Conservation (phyloP, 2,797 vertebrate species). For the Poeciliopsis infans region DNA sequence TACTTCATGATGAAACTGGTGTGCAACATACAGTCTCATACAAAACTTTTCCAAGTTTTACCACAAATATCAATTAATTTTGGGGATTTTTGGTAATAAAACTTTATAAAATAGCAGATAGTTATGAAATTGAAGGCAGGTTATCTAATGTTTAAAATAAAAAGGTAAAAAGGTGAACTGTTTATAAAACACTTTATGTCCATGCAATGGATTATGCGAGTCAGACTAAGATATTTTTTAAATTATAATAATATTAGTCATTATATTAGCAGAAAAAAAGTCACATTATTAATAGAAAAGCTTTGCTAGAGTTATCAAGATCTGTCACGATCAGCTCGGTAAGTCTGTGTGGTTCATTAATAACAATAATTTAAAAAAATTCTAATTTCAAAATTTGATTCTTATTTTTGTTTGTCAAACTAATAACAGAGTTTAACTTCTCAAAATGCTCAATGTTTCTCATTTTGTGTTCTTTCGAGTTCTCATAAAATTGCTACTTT, state of each 20-base stretch:
- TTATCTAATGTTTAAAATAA: not conserved
- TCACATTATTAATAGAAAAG: not conserved
- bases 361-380: too few relatives aligned
- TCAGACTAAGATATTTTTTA: too few relatives aligned
- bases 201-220: too few relatives aligned
- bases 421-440: not conserved
- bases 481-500: not conserved
- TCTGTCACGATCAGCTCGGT: not conserved
- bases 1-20: slow-evolving; percentile 31
- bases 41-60: not conserved
- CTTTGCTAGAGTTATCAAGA: not conserved
- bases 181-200: too few relatives aligned
- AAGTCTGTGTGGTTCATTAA: not conserved
- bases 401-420: not conserved
- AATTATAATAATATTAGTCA: too few relatives aligned
- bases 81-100: not conserved
- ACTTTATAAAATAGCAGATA: not conserved
- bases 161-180: too few relatives aligned
- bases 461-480: not conserved
- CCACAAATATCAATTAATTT: not conserved
- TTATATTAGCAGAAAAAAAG: not conserved
- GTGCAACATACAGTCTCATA: not conserved
- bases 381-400: not conserved
- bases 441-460: too few relatives aligned
- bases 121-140: not conserved